Percentiles rank a stretch among this genome's conserved stretches.
phyloP scores from a whole-genome alignment of 2,797 vertebrate species.

The Poecile montanus region DNA sequence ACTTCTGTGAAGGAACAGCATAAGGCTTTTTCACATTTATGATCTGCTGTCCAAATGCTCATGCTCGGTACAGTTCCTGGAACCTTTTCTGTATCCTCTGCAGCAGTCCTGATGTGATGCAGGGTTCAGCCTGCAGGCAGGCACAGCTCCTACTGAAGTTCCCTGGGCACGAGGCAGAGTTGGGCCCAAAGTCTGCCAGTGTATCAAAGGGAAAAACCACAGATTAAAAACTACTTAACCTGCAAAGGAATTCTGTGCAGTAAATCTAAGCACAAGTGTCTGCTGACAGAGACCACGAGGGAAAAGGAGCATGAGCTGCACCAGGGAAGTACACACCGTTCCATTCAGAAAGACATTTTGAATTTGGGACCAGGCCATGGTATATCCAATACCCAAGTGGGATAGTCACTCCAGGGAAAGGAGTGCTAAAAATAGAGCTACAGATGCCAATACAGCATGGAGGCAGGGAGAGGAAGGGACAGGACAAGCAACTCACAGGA shows the following conservation, averaged over 20 bases:
- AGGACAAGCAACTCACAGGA: background rate
- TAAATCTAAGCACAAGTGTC: constrained; percentile 1
- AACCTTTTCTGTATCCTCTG: background rate
- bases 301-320: background rate
- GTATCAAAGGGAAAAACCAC: background rate
- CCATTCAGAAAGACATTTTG: background rate
- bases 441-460: background rate
- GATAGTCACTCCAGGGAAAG: background rate
- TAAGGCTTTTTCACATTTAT: background rate
- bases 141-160: background rate
- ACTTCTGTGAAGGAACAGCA: background rate
- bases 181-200: background rate
- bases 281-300: background rate
- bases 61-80: background rate
- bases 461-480: background rate
- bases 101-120: background rate
- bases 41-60: background rate
- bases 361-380: background rate
- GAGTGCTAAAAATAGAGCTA: background rate
- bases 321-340: background rate
- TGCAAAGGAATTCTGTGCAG: background rate
- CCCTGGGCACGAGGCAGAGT: background rate
- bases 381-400: background rate
- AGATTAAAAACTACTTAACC: background rate
- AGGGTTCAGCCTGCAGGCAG: background rate